These are phyloP conservation scores for Callipepla californica DNA, from an alignment of 2,113 vertebrate genomes.

Conservation along the genomic window DNA sequence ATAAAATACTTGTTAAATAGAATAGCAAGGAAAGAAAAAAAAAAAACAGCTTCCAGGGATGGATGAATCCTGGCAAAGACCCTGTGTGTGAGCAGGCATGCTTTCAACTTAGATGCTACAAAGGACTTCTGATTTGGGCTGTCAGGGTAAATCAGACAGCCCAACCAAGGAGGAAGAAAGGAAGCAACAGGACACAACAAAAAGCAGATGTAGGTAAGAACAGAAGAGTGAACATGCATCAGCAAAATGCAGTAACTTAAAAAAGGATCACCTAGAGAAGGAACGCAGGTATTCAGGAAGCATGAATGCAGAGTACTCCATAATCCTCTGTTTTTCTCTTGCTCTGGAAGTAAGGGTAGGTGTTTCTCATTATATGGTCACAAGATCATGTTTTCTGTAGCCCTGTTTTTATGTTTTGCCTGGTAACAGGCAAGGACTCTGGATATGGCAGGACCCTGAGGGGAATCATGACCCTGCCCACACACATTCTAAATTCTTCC, in stretches of 20 bases:
- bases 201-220: background rate
- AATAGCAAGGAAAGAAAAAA: background rate
- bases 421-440: background rate
- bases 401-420: background rate
- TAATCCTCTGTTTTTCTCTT: background rate
- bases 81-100: background rate
- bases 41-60: background rate
- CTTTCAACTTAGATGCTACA: background rate
- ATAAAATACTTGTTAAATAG: background rate
- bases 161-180: background rate
- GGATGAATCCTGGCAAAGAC: background rate
- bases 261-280: background rate
- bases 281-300: background rate
- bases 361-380: background rate
- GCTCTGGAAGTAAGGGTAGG: background rate
- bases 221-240: background rate
- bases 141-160: background rate
- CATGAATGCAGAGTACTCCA: background rate
- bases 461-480: background rate
- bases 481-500: rapidly evolving
- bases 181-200: background rate
- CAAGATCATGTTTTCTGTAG: background rate
- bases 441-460: rapidly evolving
- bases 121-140: background rate
- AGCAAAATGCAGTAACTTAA: background rate